Evolutionary conservation across 2,888 invertebrate genomes (phyloP).

Genomic region (Dichetophora obliterata): DNA sequence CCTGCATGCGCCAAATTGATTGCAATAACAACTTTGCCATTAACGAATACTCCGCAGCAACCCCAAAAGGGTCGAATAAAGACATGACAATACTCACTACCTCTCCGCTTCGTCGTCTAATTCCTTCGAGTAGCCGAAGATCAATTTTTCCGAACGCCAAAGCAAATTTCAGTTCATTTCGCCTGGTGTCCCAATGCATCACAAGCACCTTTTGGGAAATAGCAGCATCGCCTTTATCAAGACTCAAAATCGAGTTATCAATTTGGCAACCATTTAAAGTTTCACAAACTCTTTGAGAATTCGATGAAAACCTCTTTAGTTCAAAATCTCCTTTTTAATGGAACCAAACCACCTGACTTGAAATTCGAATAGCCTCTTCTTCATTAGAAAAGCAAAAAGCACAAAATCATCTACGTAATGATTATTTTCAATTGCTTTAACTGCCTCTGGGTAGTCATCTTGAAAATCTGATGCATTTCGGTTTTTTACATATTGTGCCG

Average conservation of each 20-base stretch:
- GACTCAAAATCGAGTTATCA: too few species aligned
- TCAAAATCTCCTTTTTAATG: constrained; percentile 37
- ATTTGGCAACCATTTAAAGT: not conserved
- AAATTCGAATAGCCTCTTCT: too few species aligned
- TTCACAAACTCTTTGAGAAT: constrained; percentile 15
- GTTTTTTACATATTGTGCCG: too few species aligned
- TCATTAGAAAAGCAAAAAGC: too few species aligned
- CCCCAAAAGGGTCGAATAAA: constrained; percentile 53
- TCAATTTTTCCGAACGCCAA: constrained; percentile 35
- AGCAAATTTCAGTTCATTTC: constrained; percentile 42
- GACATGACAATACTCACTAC: constrained; percentile 52
- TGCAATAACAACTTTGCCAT: constrained; percentile 39
- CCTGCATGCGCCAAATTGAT: constrained; percentile 16
- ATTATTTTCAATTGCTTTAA: constrained; percentile 6
- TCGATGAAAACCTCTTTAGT: constrained; percentile 34
- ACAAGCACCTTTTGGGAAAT: constrained; percentile 48
- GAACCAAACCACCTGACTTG: not conserved
- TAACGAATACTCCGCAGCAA: constrained; percentile 49
- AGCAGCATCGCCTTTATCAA: too few species aligned
- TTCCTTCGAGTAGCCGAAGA: constrained; percentile 9
- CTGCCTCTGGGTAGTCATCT: too few species aligned
- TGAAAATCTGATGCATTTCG: too few species aligned
- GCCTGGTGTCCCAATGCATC: constrained; percentile 46
- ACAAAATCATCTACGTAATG: too few species aligned
- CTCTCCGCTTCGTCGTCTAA: constrained; percentile 49